Evolutionary conservation across 2,797 vertebrate genomes (phyloP).

Genomic region (Argya squamiceps): DNA sequence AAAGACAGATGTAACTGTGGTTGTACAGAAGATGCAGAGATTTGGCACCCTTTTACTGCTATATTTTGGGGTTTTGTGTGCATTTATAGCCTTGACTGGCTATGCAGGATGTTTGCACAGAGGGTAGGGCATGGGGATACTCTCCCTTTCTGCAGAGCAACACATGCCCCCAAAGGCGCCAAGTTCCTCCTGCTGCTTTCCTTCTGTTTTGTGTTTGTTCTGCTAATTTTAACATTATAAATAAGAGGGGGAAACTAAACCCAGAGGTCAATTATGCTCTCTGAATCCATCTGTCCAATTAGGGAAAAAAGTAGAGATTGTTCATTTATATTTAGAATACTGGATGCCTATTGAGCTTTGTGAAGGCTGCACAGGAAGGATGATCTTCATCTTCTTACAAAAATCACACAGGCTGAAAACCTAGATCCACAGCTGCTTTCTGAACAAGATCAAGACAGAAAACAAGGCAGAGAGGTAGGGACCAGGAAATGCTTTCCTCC

Average conservation of each 20-base stretch:
- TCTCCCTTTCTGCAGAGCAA: not conserved
- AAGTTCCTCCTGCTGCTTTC: not conserved
- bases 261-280: not conserved
- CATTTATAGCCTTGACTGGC: not conserved
- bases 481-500: not conserved
- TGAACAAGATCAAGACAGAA: not conserved
- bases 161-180: not conserved
- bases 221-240: constrained; percentile 1
- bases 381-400: not conserved
- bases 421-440: not conserved
- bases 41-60: not conserved
- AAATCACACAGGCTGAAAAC: not conserved
- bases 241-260: not conserved
- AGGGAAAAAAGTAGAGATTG: not conserved
- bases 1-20: not conserved
- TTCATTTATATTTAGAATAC: not conserved
- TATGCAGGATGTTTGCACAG: not conserved
- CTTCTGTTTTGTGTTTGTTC: not conserved
- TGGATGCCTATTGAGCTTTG: not conserved
- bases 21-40: not conserved
- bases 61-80: not conserved
- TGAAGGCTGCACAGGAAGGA: not conserved
- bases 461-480: not conserved
- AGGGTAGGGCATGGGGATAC: not conserved
- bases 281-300: not conserved